A percentile compares a stretch with the other conserved stretches of the same genome.
These are phyloP conservation scores for Parascotia fuliginaria DNA, from an alignment of 2,888 invertebrate species.

Conservation along the genomic window DNA sequence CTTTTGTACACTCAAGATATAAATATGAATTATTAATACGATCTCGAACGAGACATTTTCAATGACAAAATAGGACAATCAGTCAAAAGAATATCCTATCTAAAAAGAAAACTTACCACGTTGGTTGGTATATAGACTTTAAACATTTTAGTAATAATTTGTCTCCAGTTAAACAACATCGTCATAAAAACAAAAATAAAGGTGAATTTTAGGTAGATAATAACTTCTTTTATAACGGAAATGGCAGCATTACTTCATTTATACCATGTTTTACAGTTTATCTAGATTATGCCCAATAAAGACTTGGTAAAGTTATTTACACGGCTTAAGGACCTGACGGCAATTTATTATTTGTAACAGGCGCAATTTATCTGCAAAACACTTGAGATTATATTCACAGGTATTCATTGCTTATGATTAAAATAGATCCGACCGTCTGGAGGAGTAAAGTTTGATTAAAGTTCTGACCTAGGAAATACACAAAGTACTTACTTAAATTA, in stretches of 20 bases:
- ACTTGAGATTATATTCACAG: neutral
- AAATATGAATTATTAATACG: conserved; percentile 28
- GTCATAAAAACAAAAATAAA: conserved; percentile 38
- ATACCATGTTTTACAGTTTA: conserved; percentile 20
- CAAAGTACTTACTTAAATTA: too few species aligned
- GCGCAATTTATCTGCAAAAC: neutral
- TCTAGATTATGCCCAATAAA: conserved; percentile 29
- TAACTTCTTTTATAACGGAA: conserved; percentile 20
- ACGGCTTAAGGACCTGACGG: neutral
- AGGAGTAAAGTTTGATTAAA: too few species aligned
- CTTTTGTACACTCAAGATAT: conserved; percentile 37
- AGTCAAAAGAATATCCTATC: too few species aligned
- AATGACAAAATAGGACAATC: too few species aligned
- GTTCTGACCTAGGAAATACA: too few species aligned
- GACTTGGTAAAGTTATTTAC: neutral
- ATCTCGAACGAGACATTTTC: too few species aligned
- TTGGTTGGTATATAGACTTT: conserved; percentile 29
- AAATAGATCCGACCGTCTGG: neutral
- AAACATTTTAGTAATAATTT: conserved; percentile 27
- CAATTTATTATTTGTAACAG: neutral
- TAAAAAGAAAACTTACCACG: too few species aligned
- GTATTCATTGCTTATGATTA: neutral
- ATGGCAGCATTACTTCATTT: conserved; percentile 12
- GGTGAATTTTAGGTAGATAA: conserved; percentile 13
- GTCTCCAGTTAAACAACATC: conserved; percentile 25